These are phyloP conservation scores for Borostomias antarcticus DNA, from an alignment of 2,797 vertebrate species.

Conservation along the genomic window DNA sequence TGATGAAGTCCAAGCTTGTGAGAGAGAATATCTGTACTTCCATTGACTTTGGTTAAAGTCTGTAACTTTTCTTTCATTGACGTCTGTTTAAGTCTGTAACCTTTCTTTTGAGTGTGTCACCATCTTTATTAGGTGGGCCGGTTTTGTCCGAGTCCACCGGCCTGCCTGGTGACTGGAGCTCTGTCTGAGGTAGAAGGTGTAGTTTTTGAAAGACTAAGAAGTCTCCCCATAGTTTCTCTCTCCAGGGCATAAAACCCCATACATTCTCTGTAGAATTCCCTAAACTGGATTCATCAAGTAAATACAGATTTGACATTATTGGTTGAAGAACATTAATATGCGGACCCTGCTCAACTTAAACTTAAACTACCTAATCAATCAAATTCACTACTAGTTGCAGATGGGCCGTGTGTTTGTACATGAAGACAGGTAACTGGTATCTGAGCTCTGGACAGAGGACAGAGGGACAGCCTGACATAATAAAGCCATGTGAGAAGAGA, in stretches of 20 bases:
- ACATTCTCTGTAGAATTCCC: too few species aligned
- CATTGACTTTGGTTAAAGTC: too few species aligned
- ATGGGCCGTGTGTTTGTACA: background rate
- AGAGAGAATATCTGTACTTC: constrained; percentile 47
- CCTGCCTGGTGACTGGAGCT: constrained; percentile 62
- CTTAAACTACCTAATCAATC: background rate
- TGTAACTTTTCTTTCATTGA: constrained; percentile 46
- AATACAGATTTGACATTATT: too few species aligned
- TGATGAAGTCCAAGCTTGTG: constrained; percentile 35
- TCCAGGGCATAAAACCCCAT: too few species aligned
- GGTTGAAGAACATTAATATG: background rate
- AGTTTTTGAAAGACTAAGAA: constrained; percentile 37
- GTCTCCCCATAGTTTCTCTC: background rate
- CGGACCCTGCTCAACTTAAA: background rate
- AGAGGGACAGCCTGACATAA: background rate
- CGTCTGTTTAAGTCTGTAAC: constrained; percentile 47
- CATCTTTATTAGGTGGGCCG: constrained; percentile 43
- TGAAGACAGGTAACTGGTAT: background rate
- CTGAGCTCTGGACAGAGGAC: background rate
- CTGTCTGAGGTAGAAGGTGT: constrained; percentile 51
- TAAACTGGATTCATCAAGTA: too few species aligned
- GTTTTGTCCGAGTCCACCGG: constrained; percentile 45
- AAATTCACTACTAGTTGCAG: background rate
- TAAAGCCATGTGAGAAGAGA: constrained; percentile 2
- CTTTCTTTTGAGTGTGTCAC: constrained; percentile 34